A percentile compares a stretch with the other conserved stretches of the same genome.
These are phyloP conservation scores for Centropus bengalensis DNA, from an alignment of 2,113 vertebrate genomes.

Conservation along the genomic window DNA sequence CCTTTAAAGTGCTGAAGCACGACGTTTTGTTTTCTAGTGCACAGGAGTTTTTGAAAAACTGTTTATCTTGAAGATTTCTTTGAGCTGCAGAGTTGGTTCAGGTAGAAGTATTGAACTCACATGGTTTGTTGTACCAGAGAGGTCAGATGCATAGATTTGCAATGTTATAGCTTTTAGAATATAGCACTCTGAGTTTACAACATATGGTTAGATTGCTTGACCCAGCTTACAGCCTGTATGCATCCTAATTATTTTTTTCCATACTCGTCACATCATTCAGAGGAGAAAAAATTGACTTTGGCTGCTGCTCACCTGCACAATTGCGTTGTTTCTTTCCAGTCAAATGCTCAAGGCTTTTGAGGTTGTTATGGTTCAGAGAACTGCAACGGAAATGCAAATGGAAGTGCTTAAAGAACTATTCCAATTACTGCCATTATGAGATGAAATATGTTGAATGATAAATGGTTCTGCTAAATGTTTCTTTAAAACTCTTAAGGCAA, in stretches of 20 bases:
- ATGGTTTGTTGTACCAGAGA: neutral
- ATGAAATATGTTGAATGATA: neutral
- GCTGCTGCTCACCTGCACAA: neutral
- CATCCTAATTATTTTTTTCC: neutral
- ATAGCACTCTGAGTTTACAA: neutral
- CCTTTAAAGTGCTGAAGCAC: neutral
- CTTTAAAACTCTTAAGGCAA: constrained; percentile 5
- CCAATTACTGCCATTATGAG: constrained; percentile 4
- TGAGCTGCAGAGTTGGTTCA: neutral
- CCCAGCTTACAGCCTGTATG: neutral
- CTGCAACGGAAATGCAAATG: neutral
- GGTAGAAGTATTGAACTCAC: neutral
- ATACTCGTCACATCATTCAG: neutral
- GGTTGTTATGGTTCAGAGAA: neutral
- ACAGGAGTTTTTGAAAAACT: neutral
- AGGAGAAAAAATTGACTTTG: neutral
- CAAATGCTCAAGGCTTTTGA: neutral
- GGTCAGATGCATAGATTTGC: neutral
- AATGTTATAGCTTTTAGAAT: neutral
- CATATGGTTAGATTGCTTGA: neutral
- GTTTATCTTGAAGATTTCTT: neutral
- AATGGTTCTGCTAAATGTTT: neutral
- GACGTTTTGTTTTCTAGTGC: neutral
- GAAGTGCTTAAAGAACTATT: neutral
- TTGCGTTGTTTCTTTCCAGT: neutral